phyloP scores from a whole-genome alignment of 2,888 invertebrate genomes.

The Philhelius pedissequus region DNA sequence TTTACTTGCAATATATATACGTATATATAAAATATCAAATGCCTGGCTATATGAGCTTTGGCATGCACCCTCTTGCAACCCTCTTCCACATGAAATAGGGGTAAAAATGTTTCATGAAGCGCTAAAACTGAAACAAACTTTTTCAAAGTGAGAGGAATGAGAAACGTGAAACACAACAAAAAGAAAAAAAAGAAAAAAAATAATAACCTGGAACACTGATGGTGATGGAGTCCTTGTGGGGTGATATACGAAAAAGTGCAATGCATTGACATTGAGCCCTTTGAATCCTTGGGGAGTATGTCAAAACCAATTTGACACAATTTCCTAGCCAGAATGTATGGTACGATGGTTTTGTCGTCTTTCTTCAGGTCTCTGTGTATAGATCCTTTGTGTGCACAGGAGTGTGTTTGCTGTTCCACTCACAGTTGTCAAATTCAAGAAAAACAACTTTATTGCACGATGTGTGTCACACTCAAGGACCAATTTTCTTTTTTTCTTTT shows the following conservation, averaged over 20 bases:
- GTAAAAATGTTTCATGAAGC: conserved; percentile 46
- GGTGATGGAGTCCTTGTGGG: conserved; percentile 17
- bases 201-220: conserved; percentile 17
- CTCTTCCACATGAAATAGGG: not conserved
- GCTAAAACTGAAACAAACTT: conserved; percentile 51
- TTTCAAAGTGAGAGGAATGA: not conserved
- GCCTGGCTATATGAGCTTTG: not conserved
- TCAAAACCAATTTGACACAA: conserved; percentile 68
- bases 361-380: conserved; percentile 29
- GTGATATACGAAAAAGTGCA: conserved; percentile 28
- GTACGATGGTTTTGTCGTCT: conserved; percentile 43
- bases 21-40: conserved; percentile 2
- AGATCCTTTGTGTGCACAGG: conserved; percentile 4
- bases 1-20: conserved; percentile 43
- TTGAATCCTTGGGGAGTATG: conserved; percentile 63
- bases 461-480: conserved; percentile 21
- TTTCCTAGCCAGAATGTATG: conserved; percentile 51
- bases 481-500: not conserved
- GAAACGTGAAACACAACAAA: not conserved
- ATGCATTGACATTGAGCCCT: conserved; percentile 65
- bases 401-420: not conserved
- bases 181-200: not conserved
- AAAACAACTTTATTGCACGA: conserved; percentile 3
- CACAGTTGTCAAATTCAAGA: conserved; percentile 14
- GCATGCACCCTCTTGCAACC: conserved; percentile 50